Conservation (phyloP, 2,113 vertebrate genomes). For the Ia io region DNA sequence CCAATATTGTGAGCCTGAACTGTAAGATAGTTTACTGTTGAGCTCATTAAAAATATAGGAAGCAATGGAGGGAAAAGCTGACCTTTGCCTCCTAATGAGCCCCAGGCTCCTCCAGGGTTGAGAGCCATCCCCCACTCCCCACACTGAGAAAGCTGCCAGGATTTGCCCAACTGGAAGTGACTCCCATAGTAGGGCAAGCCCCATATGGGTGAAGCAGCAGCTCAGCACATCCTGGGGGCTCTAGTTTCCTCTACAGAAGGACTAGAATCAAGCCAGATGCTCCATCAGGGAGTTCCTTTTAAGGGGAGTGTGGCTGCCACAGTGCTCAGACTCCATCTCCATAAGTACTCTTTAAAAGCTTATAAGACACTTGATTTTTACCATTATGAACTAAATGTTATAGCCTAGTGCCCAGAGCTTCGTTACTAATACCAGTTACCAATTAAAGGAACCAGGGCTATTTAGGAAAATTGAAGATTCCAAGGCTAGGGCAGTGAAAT, state of each 20-base stretch:
- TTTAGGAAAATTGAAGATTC: not conserved
- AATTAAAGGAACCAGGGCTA: not conserved
- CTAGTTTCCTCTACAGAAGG: accelerated
- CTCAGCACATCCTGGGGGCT: not conserved
- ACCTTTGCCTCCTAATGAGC: not conserved
- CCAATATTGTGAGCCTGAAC: not conserved
- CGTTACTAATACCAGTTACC: not conserved
- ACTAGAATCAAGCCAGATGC: not conserved
- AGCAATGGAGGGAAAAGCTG: not conserved
- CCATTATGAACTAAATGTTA: slow-evolving; percentile 3
- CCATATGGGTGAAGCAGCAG: not conserved
- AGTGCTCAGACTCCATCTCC: not conserved
- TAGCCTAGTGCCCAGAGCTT: not conserved
- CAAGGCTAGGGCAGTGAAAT: not conserved
- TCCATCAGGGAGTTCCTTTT: not conserved
- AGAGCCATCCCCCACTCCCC: not conserved
- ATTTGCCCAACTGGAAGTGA: not conserved
- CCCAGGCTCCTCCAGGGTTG: too few species aligned
- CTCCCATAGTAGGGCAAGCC: not conserved
- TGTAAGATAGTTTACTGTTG: not conserved
- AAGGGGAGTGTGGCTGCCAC: not conserved
- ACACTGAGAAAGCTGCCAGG: not conserved
- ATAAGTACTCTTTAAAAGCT: not conserved
- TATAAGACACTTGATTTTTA: not conserved
- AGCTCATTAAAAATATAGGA: not conserved